A percentile compares a stretch with the other conserved stretches of the same genome.
These are phyloP conservation scores for Sycophila texana DNA, from an alignment of 2,888 invertebrate genomes.

Conservation along the genomic window DNA sequence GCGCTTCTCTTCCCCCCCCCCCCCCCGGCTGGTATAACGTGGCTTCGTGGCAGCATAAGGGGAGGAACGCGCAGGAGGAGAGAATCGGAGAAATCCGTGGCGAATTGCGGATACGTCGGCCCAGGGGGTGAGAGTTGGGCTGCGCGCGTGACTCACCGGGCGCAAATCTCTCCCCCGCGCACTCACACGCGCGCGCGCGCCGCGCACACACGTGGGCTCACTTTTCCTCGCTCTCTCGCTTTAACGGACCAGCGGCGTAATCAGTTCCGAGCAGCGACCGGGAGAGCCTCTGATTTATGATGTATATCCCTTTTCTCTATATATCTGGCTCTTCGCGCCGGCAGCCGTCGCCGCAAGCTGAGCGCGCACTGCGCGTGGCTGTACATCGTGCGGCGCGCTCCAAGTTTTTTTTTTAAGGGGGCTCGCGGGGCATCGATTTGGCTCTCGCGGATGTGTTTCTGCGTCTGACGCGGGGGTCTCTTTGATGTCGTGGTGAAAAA, in stretches of 20 bases:
- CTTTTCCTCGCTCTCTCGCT: slow-evolving; percentile 38
- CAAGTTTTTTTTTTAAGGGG: no score
- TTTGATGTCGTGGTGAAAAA: no score
- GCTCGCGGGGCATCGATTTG: no score
- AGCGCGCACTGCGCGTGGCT: neutral
- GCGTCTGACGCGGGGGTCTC: no score
- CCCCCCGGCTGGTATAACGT: neutral
- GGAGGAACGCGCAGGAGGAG: neutral
- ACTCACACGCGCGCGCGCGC: neutral
- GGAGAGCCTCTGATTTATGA: slow-evolving; percentile 53
- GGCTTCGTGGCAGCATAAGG: neutral
- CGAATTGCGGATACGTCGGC: slow-evolving; percentile 42
- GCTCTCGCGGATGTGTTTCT: no score
- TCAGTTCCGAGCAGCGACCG: slow-evolving; percentile 50
- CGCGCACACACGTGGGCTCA: neutral
- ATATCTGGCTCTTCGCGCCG: slow-evolving; percentile 7
- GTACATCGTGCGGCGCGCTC: neutral
- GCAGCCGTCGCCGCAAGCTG: neutral
- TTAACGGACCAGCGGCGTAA: slow-evolving; percentile 49
- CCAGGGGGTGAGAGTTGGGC: slow-evolving; percentile 1
- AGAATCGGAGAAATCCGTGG: slow-evolving; percentile 53
- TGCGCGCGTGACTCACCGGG: slow-evolving; percentile 20
- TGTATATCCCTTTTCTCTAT: slow-evolving; percentile 52
- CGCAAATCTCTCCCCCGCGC: slow-evolving; percentile 39
- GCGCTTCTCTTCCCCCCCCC: no score